Evolutionary conservation across 2,113 vertebrate genomes (phyloP), one percentile per base, ranked within the genome.

Genomic region (Chascanopsetta lugubris): DNA sequence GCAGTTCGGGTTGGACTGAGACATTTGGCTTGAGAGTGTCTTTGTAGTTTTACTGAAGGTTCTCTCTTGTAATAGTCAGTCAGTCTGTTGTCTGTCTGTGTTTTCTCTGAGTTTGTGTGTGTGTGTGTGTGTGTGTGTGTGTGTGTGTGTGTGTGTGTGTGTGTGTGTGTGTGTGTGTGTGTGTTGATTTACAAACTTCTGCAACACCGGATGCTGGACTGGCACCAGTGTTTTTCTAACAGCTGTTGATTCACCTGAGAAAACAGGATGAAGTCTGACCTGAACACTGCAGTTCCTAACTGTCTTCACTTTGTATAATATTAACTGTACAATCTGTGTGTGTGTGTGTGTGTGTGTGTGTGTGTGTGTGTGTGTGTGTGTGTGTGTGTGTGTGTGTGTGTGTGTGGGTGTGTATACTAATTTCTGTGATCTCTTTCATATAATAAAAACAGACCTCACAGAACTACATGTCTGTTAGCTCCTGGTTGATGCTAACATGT

Each of bases 201-300:
- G n/a, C n/a, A n/a, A n/a, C 18, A 20, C 72, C 65, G 58, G 80
- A 89, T 83, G 69, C 61, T 66, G 8, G 46, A 63, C 27, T 74
- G 63, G 49, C 61, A 36, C 18, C 42, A 13, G 1, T 85, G 81
- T 84, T 87, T 69, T 77, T 80, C 12, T 46, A 25, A 6, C 66
- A 74, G 78, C 72, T 92, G 83, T 70, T 91, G 69, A 90, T 92
- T 91, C 66, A 91, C 89, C 65, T 49, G n/a, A 49, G 53, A 73
- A 58, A 68, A 80, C 83, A 70, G 75, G 77, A 87, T 72, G 59
- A 13, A 17, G 47, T 67, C 7, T 70, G 55, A 77, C 43, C 38
- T 57, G 42, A 11, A 62, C 34, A 21, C 8, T 34, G 26, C 20
- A 40, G 8, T 60, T 34, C 75, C n/a, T 30, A 66, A 71, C 57